phyloP scores from a whole-genome alignment of 2,888 invertebrate species.

The Oithona nana region DNA sequence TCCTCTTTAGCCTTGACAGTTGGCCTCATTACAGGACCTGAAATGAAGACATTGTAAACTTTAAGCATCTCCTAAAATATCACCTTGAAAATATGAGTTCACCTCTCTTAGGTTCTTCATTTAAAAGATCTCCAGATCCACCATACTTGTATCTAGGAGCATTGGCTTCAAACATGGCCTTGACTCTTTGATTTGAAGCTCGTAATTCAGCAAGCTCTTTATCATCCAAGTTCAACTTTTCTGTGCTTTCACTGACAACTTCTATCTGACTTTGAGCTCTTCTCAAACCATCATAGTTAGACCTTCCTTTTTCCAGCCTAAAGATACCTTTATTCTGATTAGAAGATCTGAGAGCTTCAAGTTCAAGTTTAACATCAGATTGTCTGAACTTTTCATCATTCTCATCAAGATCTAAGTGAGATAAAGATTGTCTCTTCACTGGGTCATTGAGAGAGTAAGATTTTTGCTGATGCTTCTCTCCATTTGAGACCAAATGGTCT shows the following conservation, averaged over 20 bases:
- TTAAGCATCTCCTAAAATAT: too few species aligned
- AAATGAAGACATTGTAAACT: too few species aligned
- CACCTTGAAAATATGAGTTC: too few species aligned
- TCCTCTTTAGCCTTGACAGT: background rate
- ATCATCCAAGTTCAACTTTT: background rate
- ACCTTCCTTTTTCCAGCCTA: background rate
- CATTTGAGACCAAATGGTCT: background rate
- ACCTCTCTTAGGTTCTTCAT: background rate
- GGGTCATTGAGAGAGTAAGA: background rate
- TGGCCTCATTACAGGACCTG: background rate
- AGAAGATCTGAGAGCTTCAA: background rate
- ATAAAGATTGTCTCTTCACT: background rate
- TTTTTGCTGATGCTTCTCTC: background rate
- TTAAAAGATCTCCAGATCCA: background rate
- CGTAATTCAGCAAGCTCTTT: background rate
- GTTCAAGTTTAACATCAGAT: background rate
- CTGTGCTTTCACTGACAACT: background rate
- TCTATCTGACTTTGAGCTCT: background rate
- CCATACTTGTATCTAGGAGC: constrained; percentile 17
- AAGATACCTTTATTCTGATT: background rate
- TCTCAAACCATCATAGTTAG: background rate
- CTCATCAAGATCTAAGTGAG: background rate
- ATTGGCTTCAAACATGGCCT: constrained; percentile 16
- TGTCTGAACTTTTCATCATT: background rate
- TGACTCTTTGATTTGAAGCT: background rate